A percentile compares a stretch with the other conserved stretches of the same genome.
Evolutionary conservation across 1,140 invertebrate species (phyloP).

Genomic region (Drosophila navojoa): DNA sequence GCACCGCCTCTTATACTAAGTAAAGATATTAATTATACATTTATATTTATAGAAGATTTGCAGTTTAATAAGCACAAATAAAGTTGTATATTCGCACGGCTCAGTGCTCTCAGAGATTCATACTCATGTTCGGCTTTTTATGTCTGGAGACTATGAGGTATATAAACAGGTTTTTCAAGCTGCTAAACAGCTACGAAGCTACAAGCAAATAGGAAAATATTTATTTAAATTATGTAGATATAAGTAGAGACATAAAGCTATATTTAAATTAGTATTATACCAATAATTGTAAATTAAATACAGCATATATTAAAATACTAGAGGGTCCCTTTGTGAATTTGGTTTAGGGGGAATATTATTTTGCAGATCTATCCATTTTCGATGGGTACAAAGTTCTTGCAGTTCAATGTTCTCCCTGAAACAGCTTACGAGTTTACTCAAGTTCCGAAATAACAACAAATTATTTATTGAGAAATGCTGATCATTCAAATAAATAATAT

Average conservation of each 20-base stretch:
- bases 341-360: too few species aligned
- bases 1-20: neutral
- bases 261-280: neutral
- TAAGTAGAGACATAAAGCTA: neutral
- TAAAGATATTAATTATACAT: neutral
- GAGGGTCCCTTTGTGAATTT: too few species aligned
- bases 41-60: constrained; percentile 7
- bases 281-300: neutral
- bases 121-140: constrained; percentile 30
- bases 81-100: neutral
- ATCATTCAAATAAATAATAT: constrained; percentile 63
- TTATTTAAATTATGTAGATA: neutral
- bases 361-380: too few species aligned
- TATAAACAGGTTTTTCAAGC: constrained; percentile 51
- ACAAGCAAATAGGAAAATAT: constrained; percentile 1
- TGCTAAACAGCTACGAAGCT: constrained; percentile 1
- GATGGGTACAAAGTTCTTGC: too few species aligned
- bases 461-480: neutral
- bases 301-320: neutral
- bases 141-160: neutral
- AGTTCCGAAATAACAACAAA: neutral
- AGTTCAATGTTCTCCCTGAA: too few species aligned
- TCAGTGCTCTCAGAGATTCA: constrained; percentile 5
- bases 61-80: constrained; percentile 15
- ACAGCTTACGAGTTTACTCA: neutral